phyloP scores from a whole-genome alignment of 2,797 vertebrate genomes.

The Gambusia yucatana region DNA sequence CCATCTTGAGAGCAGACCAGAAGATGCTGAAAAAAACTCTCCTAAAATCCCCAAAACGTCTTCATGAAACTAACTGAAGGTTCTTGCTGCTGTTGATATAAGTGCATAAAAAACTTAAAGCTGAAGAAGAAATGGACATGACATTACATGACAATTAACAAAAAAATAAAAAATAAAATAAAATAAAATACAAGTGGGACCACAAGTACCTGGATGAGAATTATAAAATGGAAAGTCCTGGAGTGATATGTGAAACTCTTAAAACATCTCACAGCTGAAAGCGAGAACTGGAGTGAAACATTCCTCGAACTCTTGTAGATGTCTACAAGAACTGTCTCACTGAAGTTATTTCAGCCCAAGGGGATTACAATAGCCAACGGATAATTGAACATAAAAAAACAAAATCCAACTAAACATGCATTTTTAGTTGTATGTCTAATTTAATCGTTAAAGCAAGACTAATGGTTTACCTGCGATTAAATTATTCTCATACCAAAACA shows the following conservation, averaged over 20 bases:
- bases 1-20: not conserved
- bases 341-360: not conserved
- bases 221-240: not conserved
- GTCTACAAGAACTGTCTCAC: not conserved
- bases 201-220: not conserved
- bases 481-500: not conserved
- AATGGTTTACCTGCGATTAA: not conserved
- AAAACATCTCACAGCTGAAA: not conserved
- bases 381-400: too few relatives aligned
- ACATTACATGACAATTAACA: not conserved
- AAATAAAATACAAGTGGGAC: not conserved
- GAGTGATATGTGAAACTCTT: not conserved
- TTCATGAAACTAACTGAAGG: not conserved
- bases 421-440: not conserved
- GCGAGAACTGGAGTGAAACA: not conserved
- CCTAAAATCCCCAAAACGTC: not conserved
- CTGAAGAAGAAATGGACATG: not conserved
- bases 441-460: not conserved
- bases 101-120: not conserved
- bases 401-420: too few relatives aligned
- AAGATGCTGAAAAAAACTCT: not conserved
- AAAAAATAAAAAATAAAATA: too few relatives aligned
- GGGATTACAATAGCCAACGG: not conserved
- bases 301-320: not conserved
- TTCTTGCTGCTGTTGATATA: not conserved